Conservation (phyloP, 2,797 vertebrate species). For the Gallirallus australis region DNA sequence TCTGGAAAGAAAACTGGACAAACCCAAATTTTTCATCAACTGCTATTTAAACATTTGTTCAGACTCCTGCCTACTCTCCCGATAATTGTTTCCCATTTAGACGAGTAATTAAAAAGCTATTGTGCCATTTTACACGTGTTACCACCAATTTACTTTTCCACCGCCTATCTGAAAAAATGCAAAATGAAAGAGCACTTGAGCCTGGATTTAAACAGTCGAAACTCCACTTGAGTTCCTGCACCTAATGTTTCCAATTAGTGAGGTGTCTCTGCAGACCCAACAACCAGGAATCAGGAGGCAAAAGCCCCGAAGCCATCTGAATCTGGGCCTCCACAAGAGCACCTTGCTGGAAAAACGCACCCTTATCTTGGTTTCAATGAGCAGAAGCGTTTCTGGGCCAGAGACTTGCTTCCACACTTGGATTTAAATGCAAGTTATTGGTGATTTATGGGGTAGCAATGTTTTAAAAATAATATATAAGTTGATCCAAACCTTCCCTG, state of each 20-base stretch:
- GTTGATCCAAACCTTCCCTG: not conserved
- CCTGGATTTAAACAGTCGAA: not conserved
- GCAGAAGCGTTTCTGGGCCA: not conserved
- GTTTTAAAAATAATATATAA: not conserved
- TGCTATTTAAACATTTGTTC: constrained; percentile 36
- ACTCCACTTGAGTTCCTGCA: not conserved
- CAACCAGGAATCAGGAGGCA: not conserved
- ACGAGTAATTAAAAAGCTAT: constrained; percentile 64
- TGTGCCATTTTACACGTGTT: not conserved
- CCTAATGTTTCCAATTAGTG: not conserved
- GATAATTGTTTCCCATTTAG: constrained; percentile 44
- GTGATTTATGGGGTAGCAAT: not conserved
- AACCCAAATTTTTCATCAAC: not conserved
- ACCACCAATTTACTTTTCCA: not conserved
- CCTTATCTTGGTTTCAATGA: not conserved
- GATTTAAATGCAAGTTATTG: not conserved
- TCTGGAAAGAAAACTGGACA: not conserved
- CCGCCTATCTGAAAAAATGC: not conserved
- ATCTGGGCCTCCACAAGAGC: no score
- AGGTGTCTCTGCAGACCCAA: not conserved
- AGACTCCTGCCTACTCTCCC: not conserved
- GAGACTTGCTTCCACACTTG: not conserved
- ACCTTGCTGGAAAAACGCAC: not conserved
- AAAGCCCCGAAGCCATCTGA: not conserved
- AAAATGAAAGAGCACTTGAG: constrained; percentile 29